Evolutionary conservation across 37 sponge, comb jelly and placozoan species (phyloP).

Genomic region (Geodia barretti): DNA sequence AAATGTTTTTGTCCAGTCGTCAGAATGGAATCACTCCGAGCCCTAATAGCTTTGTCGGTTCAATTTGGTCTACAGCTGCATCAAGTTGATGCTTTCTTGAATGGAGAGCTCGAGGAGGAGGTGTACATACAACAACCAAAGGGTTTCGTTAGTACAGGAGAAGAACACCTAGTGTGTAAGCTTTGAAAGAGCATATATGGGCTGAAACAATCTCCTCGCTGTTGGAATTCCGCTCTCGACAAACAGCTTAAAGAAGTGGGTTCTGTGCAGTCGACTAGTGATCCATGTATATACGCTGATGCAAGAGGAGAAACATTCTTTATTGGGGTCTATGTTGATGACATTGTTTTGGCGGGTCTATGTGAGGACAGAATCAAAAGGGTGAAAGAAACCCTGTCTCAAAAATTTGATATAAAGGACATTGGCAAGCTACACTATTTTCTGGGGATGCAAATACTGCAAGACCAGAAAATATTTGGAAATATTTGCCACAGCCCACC

Average conservation of each 20-base stretch:
- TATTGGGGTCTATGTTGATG: no score
- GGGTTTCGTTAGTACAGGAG: no score
- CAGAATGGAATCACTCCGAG: constrained; percentile 40
- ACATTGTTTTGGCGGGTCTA: no score
- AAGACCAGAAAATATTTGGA: constrained; percentile 29
- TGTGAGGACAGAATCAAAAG: no score
- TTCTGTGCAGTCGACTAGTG: constrained; percentile 49
- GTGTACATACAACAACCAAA: constrained; percentile 73
- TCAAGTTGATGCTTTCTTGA: constrained; percentile 64
- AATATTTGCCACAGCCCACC: constrained; percentile 53
- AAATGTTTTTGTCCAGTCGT: constrained; percentile 67
- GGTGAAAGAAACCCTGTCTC: no score
- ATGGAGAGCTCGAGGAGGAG: constrained; percentile 54
- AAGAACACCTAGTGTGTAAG: no score
- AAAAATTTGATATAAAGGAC: no score
- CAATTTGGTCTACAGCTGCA: constrained; percentile 49
- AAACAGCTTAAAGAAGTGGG: constrained; percentile 53
- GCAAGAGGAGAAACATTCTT: no score
- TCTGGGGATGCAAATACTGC: constrained; percentile 46
- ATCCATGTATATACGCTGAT: constrained; percentile 72
- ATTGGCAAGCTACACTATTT: constrained; percentile 58
- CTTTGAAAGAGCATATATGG: no score
- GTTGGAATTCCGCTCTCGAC: constrained; percentile 62
- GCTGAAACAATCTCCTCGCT: no score
- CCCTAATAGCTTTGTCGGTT: constrained; percentile 47